phyloP scores from a whole-genome alignment of 2,888 invertebrate genomes.

The Mesorhabditis sp. region DNA sequence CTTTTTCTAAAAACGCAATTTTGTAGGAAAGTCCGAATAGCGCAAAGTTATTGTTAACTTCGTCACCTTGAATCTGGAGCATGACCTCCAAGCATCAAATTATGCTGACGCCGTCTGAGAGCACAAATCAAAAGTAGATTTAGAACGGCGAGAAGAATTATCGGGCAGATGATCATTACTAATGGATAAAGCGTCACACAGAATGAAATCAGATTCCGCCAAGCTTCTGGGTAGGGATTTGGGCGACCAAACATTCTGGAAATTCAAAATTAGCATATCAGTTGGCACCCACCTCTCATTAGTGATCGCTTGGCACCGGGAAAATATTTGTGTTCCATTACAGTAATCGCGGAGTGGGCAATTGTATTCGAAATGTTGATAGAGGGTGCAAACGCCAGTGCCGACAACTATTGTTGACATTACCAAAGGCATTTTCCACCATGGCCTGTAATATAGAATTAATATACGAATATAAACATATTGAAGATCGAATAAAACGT shows the following conservation, averaged over 20 bases:
- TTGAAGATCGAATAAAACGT: neutral
- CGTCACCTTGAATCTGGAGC: constrained; percentile 19
- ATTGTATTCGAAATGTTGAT: constrained; percentile 41
- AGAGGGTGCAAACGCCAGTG: constrained; percentile 45
- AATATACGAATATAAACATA: neutral
- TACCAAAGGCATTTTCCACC: constrained; percentile 47
- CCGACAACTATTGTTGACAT: constrained; percentile 39
- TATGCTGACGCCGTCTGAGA: constrained; percentile 36
- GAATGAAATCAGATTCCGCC: constrained; percentile 28
- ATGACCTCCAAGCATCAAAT: constrained; percentile 24
- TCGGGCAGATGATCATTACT: constrained; percentile 51
- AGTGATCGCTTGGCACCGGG: constrained; percentile 13
- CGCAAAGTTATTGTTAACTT: constrained; percentile 12
- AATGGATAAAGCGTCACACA: constrained; percentile 24
- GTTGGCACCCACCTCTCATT: constrained; percentile 9
- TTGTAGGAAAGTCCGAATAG: neutral
- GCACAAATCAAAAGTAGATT: constrained; percentile 49
- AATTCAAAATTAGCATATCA: constrained; percentile 8
- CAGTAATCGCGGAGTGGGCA: constrained; percentile 14
- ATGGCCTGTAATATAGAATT: neutral
- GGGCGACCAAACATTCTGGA: constrained; percentile 43
- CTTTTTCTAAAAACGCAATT: neutral
- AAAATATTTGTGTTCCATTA: constrained; percentile 19
- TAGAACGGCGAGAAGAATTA: constrained; percentile 48
- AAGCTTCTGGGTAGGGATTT: constrained; percentile 44